Conservation (phyloP, 2,888 invertebrate genomes). For the Eupithecia dodoneata region DNA sequence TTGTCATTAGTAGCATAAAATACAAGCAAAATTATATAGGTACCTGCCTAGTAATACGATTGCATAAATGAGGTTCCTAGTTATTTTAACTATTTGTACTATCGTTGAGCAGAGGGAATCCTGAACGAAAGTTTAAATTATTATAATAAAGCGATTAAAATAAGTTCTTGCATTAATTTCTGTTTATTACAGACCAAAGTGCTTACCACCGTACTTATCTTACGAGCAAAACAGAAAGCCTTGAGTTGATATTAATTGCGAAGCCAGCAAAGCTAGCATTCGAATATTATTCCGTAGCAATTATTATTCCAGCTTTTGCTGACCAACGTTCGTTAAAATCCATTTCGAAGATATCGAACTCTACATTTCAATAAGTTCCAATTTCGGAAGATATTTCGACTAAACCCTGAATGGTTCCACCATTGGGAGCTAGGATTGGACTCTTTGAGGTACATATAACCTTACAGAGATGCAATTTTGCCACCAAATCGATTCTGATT, state of each 20-base stretch:
- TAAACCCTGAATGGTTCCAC: not conserved
- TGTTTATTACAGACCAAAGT: not conserved
- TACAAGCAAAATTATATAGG: too few relatives aligned
- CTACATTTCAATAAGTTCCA: not conserved
- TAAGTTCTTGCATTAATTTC: not conserved
- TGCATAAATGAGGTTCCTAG: too few relatives aligned
- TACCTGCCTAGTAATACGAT: not conserved
- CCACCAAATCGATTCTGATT: conserved; percentile 1
- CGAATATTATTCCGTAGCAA: conserved; percentile 4
- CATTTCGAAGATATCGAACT: not conserved
- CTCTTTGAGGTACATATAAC: conserved; percentile 5
- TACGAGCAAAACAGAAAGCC: not conserved
- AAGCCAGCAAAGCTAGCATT: not conserved
- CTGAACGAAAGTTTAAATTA: not conserved
- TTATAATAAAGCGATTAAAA: not conserved
- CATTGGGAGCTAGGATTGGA: not conserved
- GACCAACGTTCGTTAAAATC: conserved; percentile 11
- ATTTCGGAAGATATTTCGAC: not conserved
- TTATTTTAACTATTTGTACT: not conserved
- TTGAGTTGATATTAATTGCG: not conserved
- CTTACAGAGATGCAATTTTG: conserved; percentile 9
- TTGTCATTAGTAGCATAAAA: too few relatives aligned
- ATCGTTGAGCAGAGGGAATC: not conserved
- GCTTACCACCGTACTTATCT: not conserved
- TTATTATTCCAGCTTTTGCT: conserved; percentile 8